Evolutionary conservation across 2,888 invertebrate genomes (phyloP).

Genomic region (Orthonevra nobilis): DNA sequence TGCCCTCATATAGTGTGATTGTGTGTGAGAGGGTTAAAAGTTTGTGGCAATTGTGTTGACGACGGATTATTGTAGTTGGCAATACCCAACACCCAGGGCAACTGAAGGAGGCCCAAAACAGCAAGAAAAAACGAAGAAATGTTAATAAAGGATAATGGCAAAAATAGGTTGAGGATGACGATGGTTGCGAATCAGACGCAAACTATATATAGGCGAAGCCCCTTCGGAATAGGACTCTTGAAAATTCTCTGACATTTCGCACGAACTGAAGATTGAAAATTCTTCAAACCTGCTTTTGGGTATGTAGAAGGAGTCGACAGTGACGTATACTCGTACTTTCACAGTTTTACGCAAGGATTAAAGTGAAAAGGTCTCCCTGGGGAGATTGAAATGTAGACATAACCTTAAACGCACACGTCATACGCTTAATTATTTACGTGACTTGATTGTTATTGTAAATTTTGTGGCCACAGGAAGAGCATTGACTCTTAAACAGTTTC

Average conservation of each 20-base stretch:
- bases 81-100: conserved; percentile 48
- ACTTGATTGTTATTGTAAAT: conserved; percentile 77
- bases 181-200: conserved; percentile 26
- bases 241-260: conserved; percentile 61
- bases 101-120: conserved; percentile 27
- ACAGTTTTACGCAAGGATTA: conserved; percentile 44
- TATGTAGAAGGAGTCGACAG: no score
- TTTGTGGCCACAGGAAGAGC: conserved; percentile 61
- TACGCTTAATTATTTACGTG: conserved; percentile 81
- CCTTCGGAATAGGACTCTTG: conserved; percentile 59
- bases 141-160: conserved; percentile 68
- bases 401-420: conserved; percentile 78
- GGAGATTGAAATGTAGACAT: conserved; percentile 70
- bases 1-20: not conserved
- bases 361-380: conserved; percentile 69
- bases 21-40: conserved; percentile 55
- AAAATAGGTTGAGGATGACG: conserved; percentile 65
- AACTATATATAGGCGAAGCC: conserved; percentile 31
- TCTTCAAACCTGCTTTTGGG: no score
- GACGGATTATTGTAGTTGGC: conserved; percentile 64
- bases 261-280: conserved; percentile 64
- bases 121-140: conserved; percentile 42
- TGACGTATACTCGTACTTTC: conserved; percentile 16
- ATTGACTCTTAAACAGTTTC: conserved; percentile 17
- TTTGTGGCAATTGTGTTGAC: conserved; percentile 68